Conservation (phyloP, 2,113 vertebrate genomes). For the Cisticola juncidis region DNA sequence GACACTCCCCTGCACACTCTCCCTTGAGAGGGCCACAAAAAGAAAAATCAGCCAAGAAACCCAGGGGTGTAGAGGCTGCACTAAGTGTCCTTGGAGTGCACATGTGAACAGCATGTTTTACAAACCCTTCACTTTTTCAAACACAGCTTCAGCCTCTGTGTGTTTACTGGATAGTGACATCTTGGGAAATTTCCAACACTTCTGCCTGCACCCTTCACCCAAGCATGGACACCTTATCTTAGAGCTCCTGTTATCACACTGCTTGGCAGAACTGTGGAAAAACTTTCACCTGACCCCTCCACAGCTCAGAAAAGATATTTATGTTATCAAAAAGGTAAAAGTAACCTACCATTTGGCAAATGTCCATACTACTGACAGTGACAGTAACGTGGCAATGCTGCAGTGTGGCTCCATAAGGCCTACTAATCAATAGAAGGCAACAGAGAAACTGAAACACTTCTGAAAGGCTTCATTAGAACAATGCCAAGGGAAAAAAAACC, state of each 20-base stretch:
- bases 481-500: not conserved
- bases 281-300: not conserved
- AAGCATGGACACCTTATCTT: not conserved
- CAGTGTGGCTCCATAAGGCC: not conserved
- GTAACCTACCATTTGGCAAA: not conserved
- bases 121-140: not conserved
- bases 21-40: not conserved
- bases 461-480: not conserved
- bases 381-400: accelerated
- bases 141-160: not conserved
- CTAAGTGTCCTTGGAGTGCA: not conserved
- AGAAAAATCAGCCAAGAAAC: not conserved
- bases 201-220: not conserved
- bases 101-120: not conserved
- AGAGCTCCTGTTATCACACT: not conserved
- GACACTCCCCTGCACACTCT: not conserved
- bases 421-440: not conserved
- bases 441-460: not conserved
- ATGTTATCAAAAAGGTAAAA: not conserved
- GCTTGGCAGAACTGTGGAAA: not conserved
- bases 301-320: not conserved
- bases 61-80: accelerated
- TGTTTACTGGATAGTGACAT: not conserved
- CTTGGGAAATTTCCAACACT: not conserved
- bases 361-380: not conserved